Evolutionary conservation across 2,797 vertebrate species (phyloP).

Genomic region (Morelia viridis): DNA sequence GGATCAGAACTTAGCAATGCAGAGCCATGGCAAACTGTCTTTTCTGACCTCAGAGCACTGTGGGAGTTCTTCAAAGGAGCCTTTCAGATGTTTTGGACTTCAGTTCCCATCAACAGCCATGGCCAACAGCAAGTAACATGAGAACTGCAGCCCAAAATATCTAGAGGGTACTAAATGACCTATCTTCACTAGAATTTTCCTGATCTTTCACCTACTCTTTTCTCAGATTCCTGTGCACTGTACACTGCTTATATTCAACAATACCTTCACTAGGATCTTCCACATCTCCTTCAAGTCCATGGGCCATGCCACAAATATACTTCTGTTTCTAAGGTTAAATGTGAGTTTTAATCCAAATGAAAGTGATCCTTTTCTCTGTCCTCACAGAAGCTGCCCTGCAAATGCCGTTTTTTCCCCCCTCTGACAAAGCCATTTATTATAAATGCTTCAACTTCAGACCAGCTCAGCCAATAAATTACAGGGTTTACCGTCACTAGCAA

Average conservation of each 20-base stretch:
- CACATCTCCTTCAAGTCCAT: not conserved
- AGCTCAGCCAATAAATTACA: not conserved
- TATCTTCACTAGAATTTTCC: not conserved
- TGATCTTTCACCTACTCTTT: not conserved
- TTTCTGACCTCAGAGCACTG: not conserved
- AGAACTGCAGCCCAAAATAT: not conserved
- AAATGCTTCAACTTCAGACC: not conserved
- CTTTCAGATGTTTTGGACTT: not conserved
- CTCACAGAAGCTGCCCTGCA: not conserved
- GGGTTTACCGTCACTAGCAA: not conserved
- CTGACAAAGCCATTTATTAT: not conserved
- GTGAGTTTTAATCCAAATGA: not conserved
- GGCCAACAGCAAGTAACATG: not conserved
- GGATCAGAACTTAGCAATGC: not conserved
- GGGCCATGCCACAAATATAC: not conserved
- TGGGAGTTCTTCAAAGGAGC: not conserved
- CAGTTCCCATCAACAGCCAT: not conserved
- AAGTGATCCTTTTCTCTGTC: not conserved
- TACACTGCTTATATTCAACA: not conserved
- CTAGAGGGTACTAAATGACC: not conserved
- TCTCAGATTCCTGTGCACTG: not conserved
- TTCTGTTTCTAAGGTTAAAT: not conserved
- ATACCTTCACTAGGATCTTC: not conserved
- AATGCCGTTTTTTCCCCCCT: not conserved
- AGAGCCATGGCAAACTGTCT: not conserved